Conservation (phyloP, 2,888 invertebrate genomes). For the Phortica okadai region DNA sequence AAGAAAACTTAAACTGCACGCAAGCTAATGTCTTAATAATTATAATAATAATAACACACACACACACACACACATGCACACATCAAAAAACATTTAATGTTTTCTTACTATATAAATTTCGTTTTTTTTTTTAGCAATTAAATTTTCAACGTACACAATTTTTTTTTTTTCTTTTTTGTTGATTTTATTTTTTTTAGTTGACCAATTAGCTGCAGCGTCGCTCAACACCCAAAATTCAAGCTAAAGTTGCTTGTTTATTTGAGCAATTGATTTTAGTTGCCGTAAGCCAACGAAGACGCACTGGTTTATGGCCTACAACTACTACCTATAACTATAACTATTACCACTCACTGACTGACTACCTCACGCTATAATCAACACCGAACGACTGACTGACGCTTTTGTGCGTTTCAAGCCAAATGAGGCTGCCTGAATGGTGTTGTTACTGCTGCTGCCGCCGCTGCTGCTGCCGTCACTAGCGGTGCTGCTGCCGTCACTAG, state of each 20-base stretch:
- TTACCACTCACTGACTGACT: conserved; percentile 5
- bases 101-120: background rate
- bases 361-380: conserved; percentile 65
- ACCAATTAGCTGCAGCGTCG: background rate
- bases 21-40: no score
- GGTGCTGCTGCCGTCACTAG: conserved; percentile 3
- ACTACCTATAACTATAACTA: background rate
- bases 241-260: background rate
- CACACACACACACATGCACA: no score
- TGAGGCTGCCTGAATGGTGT: conserved; percentile 33
- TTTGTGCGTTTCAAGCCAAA: conserved; percentile 31
- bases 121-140: background rate
- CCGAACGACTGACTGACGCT: conserved; percentile 64
- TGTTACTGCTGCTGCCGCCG: background rate
- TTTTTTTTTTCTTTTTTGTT: background rate
- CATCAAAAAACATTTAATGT: no score
- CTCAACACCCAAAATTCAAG: background rate
- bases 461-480: conserved; percentile 6
- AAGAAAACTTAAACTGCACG: background rate
- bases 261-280: background rate
- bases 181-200: no score
- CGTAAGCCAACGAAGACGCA: conserved; percentile 15
- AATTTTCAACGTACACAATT: background rate
- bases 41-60: no score
- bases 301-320: conserved; percentile 42